A percentile compares a stretch with the other conserved stretches of the same genome.
Evolutionary conservation across 2,113 vertebrate genomes (phyloP).

Genomic region (Microcebus lehilahytsara): DNA sequence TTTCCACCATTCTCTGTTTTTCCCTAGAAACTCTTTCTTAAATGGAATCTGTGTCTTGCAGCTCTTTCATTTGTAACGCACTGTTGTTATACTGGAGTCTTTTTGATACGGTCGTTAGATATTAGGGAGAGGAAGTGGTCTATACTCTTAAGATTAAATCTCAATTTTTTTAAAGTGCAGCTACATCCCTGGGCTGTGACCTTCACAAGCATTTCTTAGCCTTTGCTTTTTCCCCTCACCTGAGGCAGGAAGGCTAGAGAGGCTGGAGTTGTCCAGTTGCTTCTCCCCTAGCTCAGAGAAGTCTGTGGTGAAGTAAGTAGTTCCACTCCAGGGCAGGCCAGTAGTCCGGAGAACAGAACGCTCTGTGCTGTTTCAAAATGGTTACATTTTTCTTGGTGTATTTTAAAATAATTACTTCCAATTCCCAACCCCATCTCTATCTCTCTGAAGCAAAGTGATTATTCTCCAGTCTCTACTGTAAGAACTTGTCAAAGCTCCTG

Average conservation of each 20-base stretch:
- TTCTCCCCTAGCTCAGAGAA: background rate
- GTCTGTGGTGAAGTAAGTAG: background rate
- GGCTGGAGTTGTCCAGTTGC: background rate
- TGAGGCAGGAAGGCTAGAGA: background rate
- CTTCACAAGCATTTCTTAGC: background rate
- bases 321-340: background rate
- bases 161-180: background rate
- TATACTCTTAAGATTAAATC: background rate
- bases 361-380: background rate
- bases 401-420: background rate
- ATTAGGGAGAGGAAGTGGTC: background rate
- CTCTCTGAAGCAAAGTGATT: background rate
- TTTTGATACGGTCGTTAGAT: background rate
- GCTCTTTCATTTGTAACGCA: background rate
- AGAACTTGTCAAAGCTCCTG: background rate
- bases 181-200: background rate
- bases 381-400: background rate
- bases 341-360: background rate
- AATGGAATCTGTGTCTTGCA: background rate
- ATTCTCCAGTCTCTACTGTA: background rate
- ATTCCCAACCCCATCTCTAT: too few relatives aligned
- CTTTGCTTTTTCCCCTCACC: background rate
- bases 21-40: conserved; percentile 30
- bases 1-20: background rate
- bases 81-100: background rate